Evolutionary conservation across 2,888 invertebrate genomes (phyloP), one percentile per base, ranked within the genome.

Genomic region (Sussaba pulchella): DNA sequence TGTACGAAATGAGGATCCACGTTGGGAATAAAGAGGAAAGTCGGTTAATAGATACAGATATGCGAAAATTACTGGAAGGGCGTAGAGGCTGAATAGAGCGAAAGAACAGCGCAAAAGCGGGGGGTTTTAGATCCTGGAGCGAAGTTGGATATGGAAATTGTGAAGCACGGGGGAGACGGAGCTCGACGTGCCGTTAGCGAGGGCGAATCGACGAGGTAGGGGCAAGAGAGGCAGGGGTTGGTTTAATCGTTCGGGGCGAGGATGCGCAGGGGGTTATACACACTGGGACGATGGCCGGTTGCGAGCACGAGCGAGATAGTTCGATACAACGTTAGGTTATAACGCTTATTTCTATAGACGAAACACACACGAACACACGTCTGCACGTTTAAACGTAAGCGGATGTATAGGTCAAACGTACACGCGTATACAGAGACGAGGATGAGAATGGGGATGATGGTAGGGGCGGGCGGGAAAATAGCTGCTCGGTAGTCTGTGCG

Each of bases 71-170:
- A 10, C 14, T 19, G 63, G 63, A 47, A 10, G 19, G 31, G 43
- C 45, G 52, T 61, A 59, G 41, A 50, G 57, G 24, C 41, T 31
- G 43, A 26, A 64, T 57, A 59, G 59, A 52, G 59, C 24, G 36
- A 63, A 26, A 57, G 59, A 66, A 26, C 19, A 43, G 72, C 63
- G 57, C 54, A 17, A 67, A 69, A 52, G 61, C 72, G 12, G 54
- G 21, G 66, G 57, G 43, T 70, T 70, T 36, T 54, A 61, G 54
- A 31, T 17, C 57, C 72, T 69, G 59, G 26, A 69, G 57, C 69
- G 50, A 75, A 39, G 31, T n/a, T 70, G 41, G 36, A 74, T 26
- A 71, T 76, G 75, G 69, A 76, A 78, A 79, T 73, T 73, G 69
- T 52, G 24, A 59, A 63, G 63, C n/a, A 74, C 54, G 52, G 64